Conservation (phyloP, 2,113 vertebrate genomes). For the Recurvirostra avosetta region DNA sequence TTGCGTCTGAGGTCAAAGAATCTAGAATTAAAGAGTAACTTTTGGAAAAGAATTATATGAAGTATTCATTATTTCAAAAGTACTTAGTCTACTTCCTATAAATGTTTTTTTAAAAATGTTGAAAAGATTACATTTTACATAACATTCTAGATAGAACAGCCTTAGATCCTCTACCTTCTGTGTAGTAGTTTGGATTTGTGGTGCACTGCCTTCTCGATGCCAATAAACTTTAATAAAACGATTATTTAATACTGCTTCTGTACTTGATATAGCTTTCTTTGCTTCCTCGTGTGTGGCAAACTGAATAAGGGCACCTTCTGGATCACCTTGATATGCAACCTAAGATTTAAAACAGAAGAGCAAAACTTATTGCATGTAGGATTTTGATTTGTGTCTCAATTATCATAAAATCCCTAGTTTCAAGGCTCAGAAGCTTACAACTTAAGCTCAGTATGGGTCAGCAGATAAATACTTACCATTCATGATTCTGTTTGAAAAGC, state of each 20-base stretch:
- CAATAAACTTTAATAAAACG: slow-evolving; percentile 94
- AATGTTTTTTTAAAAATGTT: background rate
- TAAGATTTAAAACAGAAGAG: slow-evolving; percentile 64
- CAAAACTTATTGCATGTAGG: background rate
- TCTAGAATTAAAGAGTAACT: background rate
- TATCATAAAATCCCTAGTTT: background rate
- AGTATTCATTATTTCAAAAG: background rate
- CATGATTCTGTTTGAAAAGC: background rate
- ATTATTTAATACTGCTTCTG: slow-evolving; percentile 95
- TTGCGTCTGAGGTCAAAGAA: background rate
- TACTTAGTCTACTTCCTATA: background rate
- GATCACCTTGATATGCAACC: slow-evolving; percentile 95
- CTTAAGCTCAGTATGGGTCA: background rate
- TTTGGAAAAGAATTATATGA: background rate
- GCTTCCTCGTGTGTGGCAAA: slow-evolving; percentile 91
- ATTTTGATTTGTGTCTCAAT: background rate
- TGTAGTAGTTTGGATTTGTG: slow-evolving; percentile 58
- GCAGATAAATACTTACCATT: background rate
- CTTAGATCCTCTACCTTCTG: slow-evolving; percentile 69
- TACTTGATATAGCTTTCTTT: slow-evolving; percentile 91
- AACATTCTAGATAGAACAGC: background rate
- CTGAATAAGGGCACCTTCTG: slow-evolving; percentile 93
- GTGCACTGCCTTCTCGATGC: slow-evolving; percentile 85
- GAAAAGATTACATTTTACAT: background rate
- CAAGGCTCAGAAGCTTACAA: background rate